These are phyloP conservation scores for Helicoverpa zea DNA, from an alignment of 1,140 invertebrate species.

Conservation along the genomic window DNA sequence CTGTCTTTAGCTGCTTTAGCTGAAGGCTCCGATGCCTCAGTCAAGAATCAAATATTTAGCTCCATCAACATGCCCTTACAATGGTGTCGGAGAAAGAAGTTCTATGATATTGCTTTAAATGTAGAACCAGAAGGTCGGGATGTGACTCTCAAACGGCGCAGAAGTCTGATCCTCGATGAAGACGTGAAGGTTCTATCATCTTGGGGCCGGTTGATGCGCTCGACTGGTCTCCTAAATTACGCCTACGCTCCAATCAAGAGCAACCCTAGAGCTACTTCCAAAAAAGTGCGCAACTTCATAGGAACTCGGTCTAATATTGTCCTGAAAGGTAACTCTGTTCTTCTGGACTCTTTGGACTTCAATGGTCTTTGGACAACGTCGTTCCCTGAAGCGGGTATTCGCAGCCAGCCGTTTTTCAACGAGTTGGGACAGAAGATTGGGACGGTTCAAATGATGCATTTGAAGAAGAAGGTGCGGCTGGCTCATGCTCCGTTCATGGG, in stretches of 20 bases:
- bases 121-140: slow-evolving; percentile 23
- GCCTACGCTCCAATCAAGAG: slow-evolving; percentile 17
- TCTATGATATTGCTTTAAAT: slow-evolving; percentile 24
- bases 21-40: slow-evolving; percentile 41
- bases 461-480: slow-evolving; percentile 46
- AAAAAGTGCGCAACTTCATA: not conserved
- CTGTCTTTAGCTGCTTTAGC: slow-evolving; percentile 48
- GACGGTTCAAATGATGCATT: slow-evolving; percentile 46
- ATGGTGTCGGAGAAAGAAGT: slow-evolving; percentile 44
- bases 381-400: slow-evolving; percentile 24
- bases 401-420: slow-evolving; percentile 48
- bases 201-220: slow-evolving; percentile 24
- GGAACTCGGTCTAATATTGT: not conserved
- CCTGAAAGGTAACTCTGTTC: slow-evolving; percentile 46
- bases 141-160: slow-evolving; percentile 8
- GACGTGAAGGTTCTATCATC: slow-evolving; percentile 5
- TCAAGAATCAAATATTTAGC: slow-evolving; percentile 45
- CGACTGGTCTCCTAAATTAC: not conserved
- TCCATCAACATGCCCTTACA: slow-evolving; percentile 45
- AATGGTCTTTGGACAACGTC: slow-evolving; percentile 35
- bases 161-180: slow-evolving; percentile 40
- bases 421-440: slow-evolving; percentile 38
- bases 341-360: slow-evolving; percentile 49
- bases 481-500: slow-evolving; percentile 33
- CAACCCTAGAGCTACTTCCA: not conserved